Evolutionary conservation across 2,888 invertebrate genomes (phyloP).

Genomic region (Drosophila ustulata): DNA sequence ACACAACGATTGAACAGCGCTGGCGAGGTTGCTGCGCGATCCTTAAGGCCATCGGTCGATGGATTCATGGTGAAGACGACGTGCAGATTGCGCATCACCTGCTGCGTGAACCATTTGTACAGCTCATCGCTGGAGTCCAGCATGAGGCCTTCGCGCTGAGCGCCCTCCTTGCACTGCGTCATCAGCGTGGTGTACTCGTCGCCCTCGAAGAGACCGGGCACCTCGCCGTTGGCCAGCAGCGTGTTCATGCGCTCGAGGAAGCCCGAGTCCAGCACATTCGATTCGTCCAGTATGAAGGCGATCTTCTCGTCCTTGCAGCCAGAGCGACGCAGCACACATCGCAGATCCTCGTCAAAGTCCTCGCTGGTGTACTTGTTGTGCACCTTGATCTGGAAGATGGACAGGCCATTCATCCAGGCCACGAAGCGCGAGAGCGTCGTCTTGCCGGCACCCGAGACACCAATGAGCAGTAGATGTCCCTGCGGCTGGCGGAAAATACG

Average conservation of each 20-base stretch:
- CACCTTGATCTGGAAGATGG: conserved; percentile 99
- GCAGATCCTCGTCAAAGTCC: conserved; percentile 99
- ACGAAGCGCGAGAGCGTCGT: conserved; percentile 99
- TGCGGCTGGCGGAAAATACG: conserved; percentile 99
- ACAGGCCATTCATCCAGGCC: conserved; percentile 99
- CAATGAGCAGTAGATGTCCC: conserved; percentile 98
- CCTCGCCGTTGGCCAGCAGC: conserved; percentile 98
- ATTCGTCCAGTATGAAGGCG: conserved; percentile 99
- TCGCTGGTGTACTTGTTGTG: conserved; percentile 99
- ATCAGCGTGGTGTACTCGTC: conserved; percentile 99
- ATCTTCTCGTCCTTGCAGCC: conserved; percentile 99
- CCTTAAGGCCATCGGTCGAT: conserved; percentile 98
- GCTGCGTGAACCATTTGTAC: conserved; percentile 99
- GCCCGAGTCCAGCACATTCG: conserved; percentile 98
- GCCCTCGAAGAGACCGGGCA: conserved; percentile 96
- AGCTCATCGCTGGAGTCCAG: conserved; percentile 98
- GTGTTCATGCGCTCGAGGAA: conserved; percentile 99
- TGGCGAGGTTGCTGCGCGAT: conserved; percentile 99
- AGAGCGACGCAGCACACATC: conserved; percentile 93
- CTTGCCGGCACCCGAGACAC: conserved; percentile 99
- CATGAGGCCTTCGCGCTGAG: conserved; percentile 99
- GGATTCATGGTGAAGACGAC: conserved; percentile 99
- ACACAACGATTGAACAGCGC: conserved; percentile 99
- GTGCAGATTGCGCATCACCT: conserved; percentile 99
- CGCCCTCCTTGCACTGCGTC: conserved; percentile 99